phyloP scores from a whole-genome alignment of 2,888 invertebrate genomes.

The Drosophila mettleri region DNA sequence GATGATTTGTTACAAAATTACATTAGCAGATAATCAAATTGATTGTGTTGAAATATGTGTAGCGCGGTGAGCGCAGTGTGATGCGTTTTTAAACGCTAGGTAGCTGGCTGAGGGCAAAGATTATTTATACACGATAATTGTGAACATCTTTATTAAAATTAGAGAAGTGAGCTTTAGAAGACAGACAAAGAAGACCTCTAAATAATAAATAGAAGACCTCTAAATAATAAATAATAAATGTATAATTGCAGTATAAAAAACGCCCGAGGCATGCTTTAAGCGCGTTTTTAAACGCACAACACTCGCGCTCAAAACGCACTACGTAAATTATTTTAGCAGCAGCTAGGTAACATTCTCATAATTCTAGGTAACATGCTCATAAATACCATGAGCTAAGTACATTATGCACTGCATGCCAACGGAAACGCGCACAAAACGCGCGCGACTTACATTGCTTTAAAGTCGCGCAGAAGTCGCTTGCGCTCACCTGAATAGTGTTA shows the following conservation, averaged over 20 bases:
- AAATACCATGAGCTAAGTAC: not conserved
- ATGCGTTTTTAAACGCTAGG: not conserved
- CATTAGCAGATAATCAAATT: conserved; percentile 16
- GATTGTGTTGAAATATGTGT: conserved; percentile 3
- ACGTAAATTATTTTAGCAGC: not conserved
- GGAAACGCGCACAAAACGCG: conserved; percentile 5
- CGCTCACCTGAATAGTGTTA: conserved; percentile 25
- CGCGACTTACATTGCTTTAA: not conserved
- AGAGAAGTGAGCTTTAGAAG: no score
- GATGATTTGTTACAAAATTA: conserved; percentile 2
- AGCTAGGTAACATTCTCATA: no score
- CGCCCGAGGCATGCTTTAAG: not conserved
- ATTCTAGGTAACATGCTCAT: not conserved
- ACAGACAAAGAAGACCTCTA: no score
- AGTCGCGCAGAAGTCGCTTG: conserved; percentile 28
- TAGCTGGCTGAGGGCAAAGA: not conserved
- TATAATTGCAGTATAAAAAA: not conserved
- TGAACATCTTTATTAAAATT: no score
- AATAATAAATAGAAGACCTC: not conserved
- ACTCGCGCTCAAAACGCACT: not conserved
- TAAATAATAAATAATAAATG: not conserved
- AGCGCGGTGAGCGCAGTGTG: not conserved
- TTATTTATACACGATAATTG: not conserved
- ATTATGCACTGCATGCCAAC: not conserved
- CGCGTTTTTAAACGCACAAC: not conserved